Conservation (phyloP, 2,797 vertebrate genomes). For the Coccyzus lansbergi region DNA sequence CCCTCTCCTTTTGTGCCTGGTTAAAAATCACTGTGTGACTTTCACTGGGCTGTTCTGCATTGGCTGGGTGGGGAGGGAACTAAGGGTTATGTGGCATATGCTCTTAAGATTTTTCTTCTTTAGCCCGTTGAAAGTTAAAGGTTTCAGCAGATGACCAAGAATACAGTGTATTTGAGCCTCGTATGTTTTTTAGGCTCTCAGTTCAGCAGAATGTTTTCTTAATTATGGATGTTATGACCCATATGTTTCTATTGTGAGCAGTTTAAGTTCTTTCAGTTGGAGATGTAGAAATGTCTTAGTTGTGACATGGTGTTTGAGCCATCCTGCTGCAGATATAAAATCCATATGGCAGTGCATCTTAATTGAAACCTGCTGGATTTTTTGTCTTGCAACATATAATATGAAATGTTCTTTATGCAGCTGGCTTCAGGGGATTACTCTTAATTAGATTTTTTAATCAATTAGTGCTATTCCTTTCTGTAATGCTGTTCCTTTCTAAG, state of each 20-base stretch:
- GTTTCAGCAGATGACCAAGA: background rate
- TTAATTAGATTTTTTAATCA: background rate
- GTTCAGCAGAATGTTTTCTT: background rate
- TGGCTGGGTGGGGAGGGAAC: background rate
- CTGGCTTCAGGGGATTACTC: background rate
- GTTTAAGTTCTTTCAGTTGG: conserved; percentile 6
- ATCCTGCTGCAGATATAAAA: conserved; percentile 47
- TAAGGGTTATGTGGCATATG: fast-evolving
- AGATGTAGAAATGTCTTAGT: conserved; percentile 50
- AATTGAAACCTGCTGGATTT: conserved; percentile 56
- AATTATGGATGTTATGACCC: background rate
- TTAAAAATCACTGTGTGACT: background rate
- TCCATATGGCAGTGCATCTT: conserved; percentile 19
- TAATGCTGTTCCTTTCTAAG: background rate
- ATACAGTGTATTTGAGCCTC: background rate
- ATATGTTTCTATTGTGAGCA: background rate
- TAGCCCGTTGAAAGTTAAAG: background rate
- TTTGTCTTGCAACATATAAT: background rate
- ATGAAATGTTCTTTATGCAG: background rate
- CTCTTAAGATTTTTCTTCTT: background rate
- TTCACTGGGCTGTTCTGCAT: background rate
- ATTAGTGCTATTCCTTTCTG: background rate
- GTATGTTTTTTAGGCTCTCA: background rate
- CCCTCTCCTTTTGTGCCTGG: background rate
- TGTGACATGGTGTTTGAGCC: conserved; percentile 42